These are phyloP conservation scores for Tillus elongatus DNA, from an alignment of 2,888 invertebrate species.

Conservation along the genomic window DNA sequence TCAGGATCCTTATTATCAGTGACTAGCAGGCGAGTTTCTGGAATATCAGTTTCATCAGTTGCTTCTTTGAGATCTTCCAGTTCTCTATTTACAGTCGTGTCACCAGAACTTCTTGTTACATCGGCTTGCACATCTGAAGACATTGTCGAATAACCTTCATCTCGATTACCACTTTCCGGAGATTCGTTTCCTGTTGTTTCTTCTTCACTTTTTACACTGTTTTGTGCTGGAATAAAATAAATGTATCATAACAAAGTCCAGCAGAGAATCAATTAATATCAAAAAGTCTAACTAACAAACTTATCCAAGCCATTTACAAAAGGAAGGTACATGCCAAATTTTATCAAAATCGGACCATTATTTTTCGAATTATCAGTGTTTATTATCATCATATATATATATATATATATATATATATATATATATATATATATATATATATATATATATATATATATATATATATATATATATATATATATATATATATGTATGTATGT, in stretches of 20 bases:
- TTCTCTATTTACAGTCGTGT: conserved; percentile 44
- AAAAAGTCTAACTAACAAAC: too few species aligned
- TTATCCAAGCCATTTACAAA: not conserved
- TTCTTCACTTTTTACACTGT: conserved; percentile 47
- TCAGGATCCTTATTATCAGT: conserved; percentile 54
- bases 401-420: too few species aligned
- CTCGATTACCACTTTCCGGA: conserved; percentile 66
- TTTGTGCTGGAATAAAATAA: conserved; percentile 39
- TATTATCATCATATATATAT: too few species aligned
- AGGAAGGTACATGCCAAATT: not conserved
- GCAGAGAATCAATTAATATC: too few species aligned
- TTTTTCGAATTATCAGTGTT: too few species aligned
- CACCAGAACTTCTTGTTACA: conserved; percentile 48
- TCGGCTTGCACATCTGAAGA: conserved; percentile 73
- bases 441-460: too few species aligned
- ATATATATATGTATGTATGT: too few species aligned
- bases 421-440: too few species aligned
- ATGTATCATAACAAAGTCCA: too few species aligned
- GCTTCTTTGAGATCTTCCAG: conserved; percentile 66
- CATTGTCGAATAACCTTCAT: conserved; percentile 79
- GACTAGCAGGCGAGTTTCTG: conserved; percentile 47
- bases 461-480: too few species aligned
- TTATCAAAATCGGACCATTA: not conserved
- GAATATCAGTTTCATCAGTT: conserved; percentile 61
- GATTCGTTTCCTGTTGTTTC: conserved; percentile 61